Base-by-base conservation (phyloP, 2,113 vertebrate species). In the Hucho hucho region DNA sequence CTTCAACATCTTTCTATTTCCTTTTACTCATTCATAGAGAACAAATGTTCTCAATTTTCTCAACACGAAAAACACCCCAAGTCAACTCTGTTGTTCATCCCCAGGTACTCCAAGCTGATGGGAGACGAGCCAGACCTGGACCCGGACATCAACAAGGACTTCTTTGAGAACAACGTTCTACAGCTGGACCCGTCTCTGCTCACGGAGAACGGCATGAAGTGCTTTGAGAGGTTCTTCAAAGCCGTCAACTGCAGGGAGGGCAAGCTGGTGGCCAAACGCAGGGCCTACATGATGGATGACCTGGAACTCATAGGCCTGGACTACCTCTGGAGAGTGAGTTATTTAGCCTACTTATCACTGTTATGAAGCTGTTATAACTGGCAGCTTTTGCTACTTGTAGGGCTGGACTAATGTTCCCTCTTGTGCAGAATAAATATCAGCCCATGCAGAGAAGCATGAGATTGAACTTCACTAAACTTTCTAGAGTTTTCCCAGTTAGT, bases 221-320 rank as follows among this genome's bases (percentile, higher is more conserved):
- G 98, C 93, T 99, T 99, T 91, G 98, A 99, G 90, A 95, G 97
- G 88, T 99, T 99, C 93, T 99, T 99, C 92, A 99, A 99, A 93
- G 98, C 98, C 78, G 98, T 99, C 84, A 99, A 99, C 91, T 99
- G 97, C 94, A 95, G 98, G 86, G 98, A 99, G 93, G 97, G 97
- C 87, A 99, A 99, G 85, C 92, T 99, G 84, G 97, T 99, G 85
- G 98, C 97, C 68, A 99, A 99, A 84, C 95, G 98, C 70, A 90
- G 97, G 85, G 97, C 97, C 47, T 99, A 99, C 92, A 99, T 99
- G 98, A 99, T 99, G 97, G 98, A 99, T 90, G 98, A 99, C 89
- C 92, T 99, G 92, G 97, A 99, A 85, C 91, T 99, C 84, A 99
- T 99, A 91, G 98, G 98, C 84, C 93, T 99, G 91, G 98, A 99